A percentile compares a stretch with the other conserved stretches of the same genome.
Evolutionary conservation across 2,113 vertebrate species (phyloP).

Genomic region (Pseudopodoces humilis): DNA sequence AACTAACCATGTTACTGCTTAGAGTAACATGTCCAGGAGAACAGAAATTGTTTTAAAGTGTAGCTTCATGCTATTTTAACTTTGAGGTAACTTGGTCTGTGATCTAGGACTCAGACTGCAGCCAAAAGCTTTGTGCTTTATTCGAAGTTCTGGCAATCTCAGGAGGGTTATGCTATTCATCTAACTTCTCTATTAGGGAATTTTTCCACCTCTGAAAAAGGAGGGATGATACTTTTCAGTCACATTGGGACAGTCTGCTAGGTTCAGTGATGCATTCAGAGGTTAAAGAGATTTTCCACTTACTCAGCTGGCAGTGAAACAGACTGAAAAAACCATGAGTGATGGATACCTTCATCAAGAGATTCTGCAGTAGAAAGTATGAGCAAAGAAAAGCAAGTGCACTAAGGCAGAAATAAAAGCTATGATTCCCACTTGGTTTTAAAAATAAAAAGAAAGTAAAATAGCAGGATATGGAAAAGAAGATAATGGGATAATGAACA

Average conservation of each 20-base stretch:
- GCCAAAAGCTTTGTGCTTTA: background rate
- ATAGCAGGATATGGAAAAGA: background rate
- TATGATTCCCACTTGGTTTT: background rate
- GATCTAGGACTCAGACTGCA: background rate
- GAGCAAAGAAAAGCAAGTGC: background rate
- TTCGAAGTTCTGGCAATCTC: background rate
- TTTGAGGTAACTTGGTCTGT: background rate
- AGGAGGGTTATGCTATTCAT: background rate
- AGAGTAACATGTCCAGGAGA: background rate
- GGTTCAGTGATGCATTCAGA: background rate
- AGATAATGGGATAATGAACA: background rate
- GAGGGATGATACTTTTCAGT: conserved; percentile 15
- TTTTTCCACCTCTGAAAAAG: conserved; percentile 34
- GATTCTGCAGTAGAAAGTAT: background rate
- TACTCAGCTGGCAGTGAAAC: background rate
- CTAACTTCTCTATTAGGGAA: background rate
- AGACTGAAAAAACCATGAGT: background rate
- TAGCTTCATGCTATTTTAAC: background rate
- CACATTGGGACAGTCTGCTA: background rate
- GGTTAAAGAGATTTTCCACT: conserved; percentile 30
- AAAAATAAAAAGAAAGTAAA: background rate
- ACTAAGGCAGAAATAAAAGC: background rate
- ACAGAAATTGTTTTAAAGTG: background rate
- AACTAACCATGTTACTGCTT: background rate
- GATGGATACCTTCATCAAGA: conserved; percentile 10